phyloP scores from a whole-genome alignment of 2,797 vertebrate genomes.

The Microctenopoma steveboyesi region DNA sequence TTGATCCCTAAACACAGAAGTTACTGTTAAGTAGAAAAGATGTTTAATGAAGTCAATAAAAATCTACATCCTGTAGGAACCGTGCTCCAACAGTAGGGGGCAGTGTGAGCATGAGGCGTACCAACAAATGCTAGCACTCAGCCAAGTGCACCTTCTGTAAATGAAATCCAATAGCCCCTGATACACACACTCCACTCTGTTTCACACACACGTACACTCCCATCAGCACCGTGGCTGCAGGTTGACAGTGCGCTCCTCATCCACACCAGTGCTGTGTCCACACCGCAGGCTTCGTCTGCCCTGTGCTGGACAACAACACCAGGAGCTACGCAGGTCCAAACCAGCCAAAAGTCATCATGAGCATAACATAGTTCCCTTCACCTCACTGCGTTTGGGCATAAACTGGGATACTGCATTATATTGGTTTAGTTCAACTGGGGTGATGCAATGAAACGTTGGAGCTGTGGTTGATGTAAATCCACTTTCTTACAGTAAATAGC shows the following conservation, averaged over 20 bases:
- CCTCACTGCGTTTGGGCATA: too few species aligned
- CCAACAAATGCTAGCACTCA: neutral
- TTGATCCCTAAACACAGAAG: neutral
- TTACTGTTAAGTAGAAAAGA: neutral
- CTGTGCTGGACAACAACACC: neutral
- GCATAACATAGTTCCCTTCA: neutral
- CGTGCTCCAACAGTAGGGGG: conserved; percentile 55
- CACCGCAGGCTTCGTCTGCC: neutral
- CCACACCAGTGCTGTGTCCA: conserved; percentile 27
- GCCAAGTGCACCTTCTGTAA: neutral
- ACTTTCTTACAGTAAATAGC: neutral
- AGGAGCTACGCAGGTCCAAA: neutral
- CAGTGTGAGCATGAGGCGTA: conserved; percentile 49
- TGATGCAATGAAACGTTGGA: neutral
- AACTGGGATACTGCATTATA: too few species aligned
- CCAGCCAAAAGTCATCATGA: neutral
- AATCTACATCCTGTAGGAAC: conserved; percentile 23
- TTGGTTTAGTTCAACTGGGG: too few species aligned
- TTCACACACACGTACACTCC: conserved; percentile 12
- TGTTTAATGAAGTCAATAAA: neutral
- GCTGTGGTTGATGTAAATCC: neutral
- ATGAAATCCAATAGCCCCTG: conserved; percentile 16
- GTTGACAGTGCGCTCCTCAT: conserved; percentile 24
- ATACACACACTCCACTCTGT: neutral
- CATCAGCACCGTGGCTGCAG: conserved; percentile 7